Conservation (phyloP, 2,797 vertebrate species). For the Pterois miles region DNA sequence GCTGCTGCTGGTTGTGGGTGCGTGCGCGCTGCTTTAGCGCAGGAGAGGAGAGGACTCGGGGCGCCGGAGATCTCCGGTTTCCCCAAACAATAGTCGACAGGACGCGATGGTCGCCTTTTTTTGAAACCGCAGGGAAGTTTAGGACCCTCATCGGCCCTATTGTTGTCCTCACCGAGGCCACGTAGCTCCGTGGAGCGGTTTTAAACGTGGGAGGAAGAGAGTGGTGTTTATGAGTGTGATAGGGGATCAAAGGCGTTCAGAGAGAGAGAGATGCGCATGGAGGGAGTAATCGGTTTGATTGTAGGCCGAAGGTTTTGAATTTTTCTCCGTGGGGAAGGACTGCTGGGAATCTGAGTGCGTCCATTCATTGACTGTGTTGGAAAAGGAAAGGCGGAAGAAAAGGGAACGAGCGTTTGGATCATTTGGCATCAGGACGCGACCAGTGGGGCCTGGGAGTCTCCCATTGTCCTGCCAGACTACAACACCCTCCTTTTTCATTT, state of each 20-base stretch:
- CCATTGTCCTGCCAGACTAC: slow-evolving; percentile 66
- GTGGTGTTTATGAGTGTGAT: not conserved
- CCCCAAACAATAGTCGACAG: slow-evolving; percentile 75
- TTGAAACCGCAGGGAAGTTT: slow-evolving; percentile 66
- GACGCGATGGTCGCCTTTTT: slow-evolving; percentile 66
- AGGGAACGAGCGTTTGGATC: slow-evolving; percentile 26
- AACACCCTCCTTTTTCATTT: slow-evolving; percentile 20
- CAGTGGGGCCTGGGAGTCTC: slow-evolving; percentile 64
- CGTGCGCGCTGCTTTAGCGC: slow-evolving; percentile 1
- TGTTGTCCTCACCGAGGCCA: slow-evolving; percentile 64
- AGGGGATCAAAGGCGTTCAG: not conserved
- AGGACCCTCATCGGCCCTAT: slow-evolving; percentile 57
- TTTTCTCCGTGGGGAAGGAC: slow-evolving; percentile 1
- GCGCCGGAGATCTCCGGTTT: slow-evolving; percentile 55
- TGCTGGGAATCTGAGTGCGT: slow-evolving; percentile 21
- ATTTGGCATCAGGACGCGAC: slow-evolving; percentile 52
- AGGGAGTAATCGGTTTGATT: slow-evolving; percentile 20
- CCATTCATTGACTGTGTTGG: slow-evolving; percentile 66
- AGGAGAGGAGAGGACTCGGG: not conserved
- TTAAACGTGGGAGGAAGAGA: slow-evolving; percentile 6
- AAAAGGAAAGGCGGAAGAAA: slow-evolving; percentile 4
- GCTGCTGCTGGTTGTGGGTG: not conserved
- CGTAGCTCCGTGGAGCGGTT: slow-evolving; percentile 35
- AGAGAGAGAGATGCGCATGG: slow-evolving; percentile 36
- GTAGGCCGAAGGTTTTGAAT: slow-evolving; percentile 56